Evolutionary conservation across 1,140 invertebrate genomes (phyloP), one percentile per base, ranked within the genome.

Genomic region (Saxidomus purpurata): DNA sequence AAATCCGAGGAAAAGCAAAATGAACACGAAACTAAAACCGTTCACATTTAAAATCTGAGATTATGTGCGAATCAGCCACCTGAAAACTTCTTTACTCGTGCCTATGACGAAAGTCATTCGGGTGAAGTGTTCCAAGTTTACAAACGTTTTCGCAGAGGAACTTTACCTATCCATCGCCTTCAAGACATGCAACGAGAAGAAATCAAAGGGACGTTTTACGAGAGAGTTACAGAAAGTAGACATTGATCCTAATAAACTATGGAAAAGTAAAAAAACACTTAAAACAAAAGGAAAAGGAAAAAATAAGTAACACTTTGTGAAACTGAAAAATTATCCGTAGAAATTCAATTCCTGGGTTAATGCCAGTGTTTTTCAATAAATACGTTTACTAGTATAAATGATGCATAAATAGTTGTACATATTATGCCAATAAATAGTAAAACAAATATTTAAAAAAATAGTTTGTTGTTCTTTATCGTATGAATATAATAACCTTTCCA

Each of bases 271-370:
- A 22, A 79, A 79, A 77, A 67, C 86, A 3, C 19, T 89, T 22
- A 89, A 89, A 67, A 89, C 82, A 9, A 85, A 52, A 87, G 90
- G 90, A 74, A 89, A 67, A 63, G 87, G 87, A 36, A 31, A 31
- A 36, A 89, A 89, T 47, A 91, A 89, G 87, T 87, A 91, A 77
- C 87, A 82, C 49, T 90, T 87, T 82, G 81, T 77, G 22, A 69
- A 90, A 87, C 87, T 80, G 88, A 49, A 63, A 76, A 38, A 82
- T 82, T 89, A 74, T 81, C 63, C 77, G 31, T 71, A 81, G 40
- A 89, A 89, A 40, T 90, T 84, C 79, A 87, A 82, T 71, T 43
- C 15, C 19, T 86, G 82, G 83, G 52, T 86, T 2, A 38, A 74
- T 9, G 31, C 49, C 52, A 77, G n/a, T 49, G 43, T 43, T n/a